Evolutionary conservation across 2,113 vertebrate genomes (phyloP).

Genomic region (Callospermophilus lateralis): DNA sequence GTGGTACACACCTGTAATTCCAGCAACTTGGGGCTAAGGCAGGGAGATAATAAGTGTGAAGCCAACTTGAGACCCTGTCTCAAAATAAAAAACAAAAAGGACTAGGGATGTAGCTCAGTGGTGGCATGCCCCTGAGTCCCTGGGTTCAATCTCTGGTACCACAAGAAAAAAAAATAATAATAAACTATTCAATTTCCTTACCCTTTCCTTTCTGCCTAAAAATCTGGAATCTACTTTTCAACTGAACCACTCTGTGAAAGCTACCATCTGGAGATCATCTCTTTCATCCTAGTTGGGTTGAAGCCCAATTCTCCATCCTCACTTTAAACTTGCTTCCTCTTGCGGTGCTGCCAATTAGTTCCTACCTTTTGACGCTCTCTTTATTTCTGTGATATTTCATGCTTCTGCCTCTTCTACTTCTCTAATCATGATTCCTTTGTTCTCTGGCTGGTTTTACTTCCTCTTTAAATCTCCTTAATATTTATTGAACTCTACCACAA

Average conservation of each 20-base stretch:
- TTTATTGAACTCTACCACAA: not conserved
- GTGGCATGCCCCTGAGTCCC: no score
- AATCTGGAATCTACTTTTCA: slow-evolving; percentile 14
- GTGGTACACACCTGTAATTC: no score
- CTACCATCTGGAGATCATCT: not conserved
- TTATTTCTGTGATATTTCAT: not conserved
- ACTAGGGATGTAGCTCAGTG: no score
- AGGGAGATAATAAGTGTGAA: no score
- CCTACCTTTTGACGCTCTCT: not conserved
- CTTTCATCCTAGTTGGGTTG: not conserved
- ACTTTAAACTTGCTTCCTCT: not conserved
- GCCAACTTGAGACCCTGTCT: no score
- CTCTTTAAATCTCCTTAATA: not conserved
- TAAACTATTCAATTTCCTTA: not conserved
- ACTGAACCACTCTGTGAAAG: not conserved
- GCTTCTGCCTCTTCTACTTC: not conserved
- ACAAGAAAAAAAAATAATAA: no score
- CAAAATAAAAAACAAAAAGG: no score
- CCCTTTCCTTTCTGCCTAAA: not conserved
- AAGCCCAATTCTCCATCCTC: not conserved
- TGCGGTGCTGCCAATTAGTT: not conserved
- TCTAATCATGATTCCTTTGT: slow-evolving; percentile 12
- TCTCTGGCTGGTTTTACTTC: not conserved
- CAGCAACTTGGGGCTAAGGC: no score
- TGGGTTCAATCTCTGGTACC: no score